Evolutionary conservation across 1,140 invertebrate genomes (phyloP).

Genomic region (Leptopilina clavipes): DNA sequence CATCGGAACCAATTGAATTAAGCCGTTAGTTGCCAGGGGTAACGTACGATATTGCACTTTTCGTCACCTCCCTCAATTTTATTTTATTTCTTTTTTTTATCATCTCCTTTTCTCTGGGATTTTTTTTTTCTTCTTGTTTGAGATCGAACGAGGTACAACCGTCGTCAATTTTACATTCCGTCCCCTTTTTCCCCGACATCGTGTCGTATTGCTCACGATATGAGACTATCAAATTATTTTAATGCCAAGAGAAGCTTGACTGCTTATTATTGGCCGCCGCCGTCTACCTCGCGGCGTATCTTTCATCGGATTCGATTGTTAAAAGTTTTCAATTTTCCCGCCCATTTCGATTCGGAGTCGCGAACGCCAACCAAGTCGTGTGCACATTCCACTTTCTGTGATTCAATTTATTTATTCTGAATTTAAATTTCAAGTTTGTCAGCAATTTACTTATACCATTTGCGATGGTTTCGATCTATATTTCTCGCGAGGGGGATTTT

Average conservation of each 20-base stretch:
- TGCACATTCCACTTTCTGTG: constrained; percentile 7
- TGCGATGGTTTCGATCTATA: neutral
- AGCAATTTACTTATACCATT: neutral
- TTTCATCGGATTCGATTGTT: constrained; percentile 41
- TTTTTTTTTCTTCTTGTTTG: constrained; percentile 15
- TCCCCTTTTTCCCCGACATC: neutral
- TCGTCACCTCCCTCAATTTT: constrained; percentile 28
- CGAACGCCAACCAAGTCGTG: neutral
- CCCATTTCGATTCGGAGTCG: neutral
- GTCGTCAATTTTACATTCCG: constrained; percentile 25
- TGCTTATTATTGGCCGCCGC: constrained; percentile 52
- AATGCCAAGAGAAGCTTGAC: constrained; percentile 42
- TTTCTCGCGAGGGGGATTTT: neutral
- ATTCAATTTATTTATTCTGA: neutral
- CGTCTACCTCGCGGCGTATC: constrained; percentile 37
- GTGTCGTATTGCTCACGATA: neutral
- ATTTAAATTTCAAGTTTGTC: constrained; percentile 37
- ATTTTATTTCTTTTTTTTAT: constrained; percentile 41
- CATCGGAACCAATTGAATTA: constrained; percentile 46
- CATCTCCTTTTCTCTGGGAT: constrained; percentile 4
- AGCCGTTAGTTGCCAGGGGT: constrained; percentile 43
- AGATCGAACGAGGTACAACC: neutral
- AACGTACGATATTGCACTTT: constrained; percentile 53
- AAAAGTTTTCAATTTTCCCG: constrained; percentile 46
- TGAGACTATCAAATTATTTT: constrained; percentile 55